Evolutionary conservation across 2,113 vertebrate genomes (phyloP).

Genomic region (Coregonus clupeaformis): DNA sequence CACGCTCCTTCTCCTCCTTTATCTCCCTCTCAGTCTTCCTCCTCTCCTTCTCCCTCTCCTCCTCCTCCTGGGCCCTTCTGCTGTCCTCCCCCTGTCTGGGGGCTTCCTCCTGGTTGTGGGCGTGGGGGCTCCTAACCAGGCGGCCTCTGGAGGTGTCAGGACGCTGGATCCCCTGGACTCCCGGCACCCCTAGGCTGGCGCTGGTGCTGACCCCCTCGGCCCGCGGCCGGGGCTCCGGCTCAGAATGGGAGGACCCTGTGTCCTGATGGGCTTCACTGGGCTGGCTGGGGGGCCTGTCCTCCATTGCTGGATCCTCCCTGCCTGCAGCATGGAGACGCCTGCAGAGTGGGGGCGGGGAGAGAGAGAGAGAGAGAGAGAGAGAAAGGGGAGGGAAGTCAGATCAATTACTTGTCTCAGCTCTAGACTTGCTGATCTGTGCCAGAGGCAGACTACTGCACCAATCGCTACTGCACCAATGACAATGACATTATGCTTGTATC

Average conservation of each 20-base stretch:
- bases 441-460: too few relatives aligned
- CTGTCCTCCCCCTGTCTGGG: conserved; percentile 11
- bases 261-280: conserved; percentile 16
- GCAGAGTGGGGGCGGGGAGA: background rate
- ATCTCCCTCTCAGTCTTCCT: conserved; percentile 11
- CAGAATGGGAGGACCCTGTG: conserved; percentile 44
- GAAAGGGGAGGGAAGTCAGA: background rate
- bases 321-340: conserved; percentile 34
- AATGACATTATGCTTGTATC: too few relatives aligned
- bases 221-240: conserved; percentile 16
- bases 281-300: conserved; percentile 49
- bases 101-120: background rate
- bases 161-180: conserved; percentile 27
- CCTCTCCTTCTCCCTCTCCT: background rate
- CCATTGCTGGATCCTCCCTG: conserved; percentile 17
- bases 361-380: background rate
- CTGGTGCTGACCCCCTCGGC: background rate
- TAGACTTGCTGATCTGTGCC: too few relatives aligned
- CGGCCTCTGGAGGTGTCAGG: conserved; percentile 64
- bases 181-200: background rate
- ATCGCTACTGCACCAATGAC: too few relatives aligned
- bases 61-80: background rate
- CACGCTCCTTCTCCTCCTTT: conserved; percentile 19
- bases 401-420: too few relatives aligned
- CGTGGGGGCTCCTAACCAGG: conserved; percentile 2